Evolutionary conservation across 2,888 invertebrate genomes (phyloP).

Genomic region (Leptinotarsa rubiginosa): DNA sequence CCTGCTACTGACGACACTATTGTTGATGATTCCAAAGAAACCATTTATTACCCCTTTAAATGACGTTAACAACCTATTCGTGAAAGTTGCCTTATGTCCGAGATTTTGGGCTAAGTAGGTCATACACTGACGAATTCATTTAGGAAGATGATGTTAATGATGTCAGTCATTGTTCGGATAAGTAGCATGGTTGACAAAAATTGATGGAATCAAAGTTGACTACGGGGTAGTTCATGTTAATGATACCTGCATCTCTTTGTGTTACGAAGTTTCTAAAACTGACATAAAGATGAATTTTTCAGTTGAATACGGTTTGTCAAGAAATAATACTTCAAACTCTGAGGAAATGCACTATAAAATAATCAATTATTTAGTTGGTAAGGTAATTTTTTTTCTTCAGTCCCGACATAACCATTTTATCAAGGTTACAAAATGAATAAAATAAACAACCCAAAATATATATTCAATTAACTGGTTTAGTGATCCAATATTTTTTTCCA

Average conservation of each 20-base stretch:
- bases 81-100: constrained; percentile 29
- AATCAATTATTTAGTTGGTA: too few relatives aligned
- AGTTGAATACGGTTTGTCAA: not conserved
- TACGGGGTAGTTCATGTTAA: constrained; percentile 1
- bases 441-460: too few relatives aligned
- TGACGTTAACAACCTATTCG: constrained; percentile 35
- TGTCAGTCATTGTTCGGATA: constrained; percentile 47
- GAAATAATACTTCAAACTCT: too few relatives aligned
- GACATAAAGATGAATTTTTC: not conserved
- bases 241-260: not conserved
- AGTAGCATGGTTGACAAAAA: constrained; percentile 47
- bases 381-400: too few relatives aligned
- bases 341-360: too few relatives aligned
- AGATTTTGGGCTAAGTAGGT: constrained; percentile 26
- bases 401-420: too few relatives aligned
- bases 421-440: too few relatives aligned
- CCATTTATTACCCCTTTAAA: constrained; percentile 38
- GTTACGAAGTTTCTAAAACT: not conserved
- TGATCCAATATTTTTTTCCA: too few relatives aligned
- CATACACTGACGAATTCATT: constrained; percentile 35
- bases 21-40: constrained; percentile 21
- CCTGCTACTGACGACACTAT: constrained; percentile 36
- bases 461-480: too few relatives aligned
- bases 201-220: constrained; percentile 45
- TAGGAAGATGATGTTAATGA: constrained; percentile 49